These are phyloP conservation scores for Sigmodon hispidus DNA, from an alignment of 2,113 vertebrate genomes.

Conservation along the genomic window DNA sequence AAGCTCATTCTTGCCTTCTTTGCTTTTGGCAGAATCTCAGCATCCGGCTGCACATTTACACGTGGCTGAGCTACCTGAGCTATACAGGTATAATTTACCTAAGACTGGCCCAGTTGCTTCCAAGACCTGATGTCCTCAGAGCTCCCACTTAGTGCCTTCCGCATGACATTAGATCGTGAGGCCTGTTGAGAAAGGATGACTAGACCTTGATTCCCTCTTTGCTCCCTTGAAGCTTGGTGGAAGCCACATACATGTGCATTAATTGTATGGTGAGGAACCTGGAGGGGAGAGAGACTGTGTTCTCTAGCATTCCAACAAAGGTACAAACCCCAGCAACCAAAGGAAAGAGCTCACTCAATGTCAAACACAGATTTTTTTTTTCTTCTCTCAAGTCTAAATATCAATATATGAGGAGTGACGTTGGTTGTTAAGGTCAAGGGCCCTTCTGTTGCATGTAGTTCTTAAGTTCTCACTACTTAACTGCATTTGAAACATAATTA, in stretches of 20 bases:
- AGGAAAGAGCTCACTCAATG: neutral
- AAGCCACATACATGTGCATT: neutral
- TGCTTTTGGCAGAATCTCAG: slow-evolving; percentile 14
- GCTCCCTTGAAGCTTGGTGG: neutral
- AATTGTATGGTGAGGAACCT: neutral
- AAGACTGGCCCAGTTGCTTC: neutral
- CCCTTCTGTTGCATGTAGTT: neutral
- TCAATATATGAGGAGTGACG: neutral
- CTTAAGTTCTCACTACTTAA: neutral
- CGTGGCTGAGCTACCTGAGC: neutral
- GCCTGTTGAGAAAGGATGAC: neutral
- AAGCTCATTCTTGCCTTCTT: slow-evolving; percentile 8
- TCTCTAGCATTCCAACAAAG: neutral
- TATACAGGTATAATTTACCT: neutral
- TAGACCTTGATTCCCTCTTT: neutral
- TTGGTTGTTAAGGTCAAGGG: slow-evolving; percentile 13
- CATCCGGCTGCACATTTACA: neutral
- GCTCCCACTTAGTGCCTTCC: neutral
- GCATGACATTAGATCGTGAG: neutral
- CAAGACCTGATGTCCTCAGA: neutral
- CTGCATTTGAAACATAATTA: slow-evolving; percentile 10
- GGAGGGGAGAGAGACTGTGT: no score
- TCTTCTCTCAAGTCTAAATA: slow-evolving; percentile 12
- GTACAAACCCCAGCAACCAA: neutral
- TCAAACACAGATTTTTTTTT: slow-evolving; percentile 13